Evolutionary conservation across 2,797 vertebrate genomes (phyloP).

Genomic region (Malurus leucopterus): DNA sequence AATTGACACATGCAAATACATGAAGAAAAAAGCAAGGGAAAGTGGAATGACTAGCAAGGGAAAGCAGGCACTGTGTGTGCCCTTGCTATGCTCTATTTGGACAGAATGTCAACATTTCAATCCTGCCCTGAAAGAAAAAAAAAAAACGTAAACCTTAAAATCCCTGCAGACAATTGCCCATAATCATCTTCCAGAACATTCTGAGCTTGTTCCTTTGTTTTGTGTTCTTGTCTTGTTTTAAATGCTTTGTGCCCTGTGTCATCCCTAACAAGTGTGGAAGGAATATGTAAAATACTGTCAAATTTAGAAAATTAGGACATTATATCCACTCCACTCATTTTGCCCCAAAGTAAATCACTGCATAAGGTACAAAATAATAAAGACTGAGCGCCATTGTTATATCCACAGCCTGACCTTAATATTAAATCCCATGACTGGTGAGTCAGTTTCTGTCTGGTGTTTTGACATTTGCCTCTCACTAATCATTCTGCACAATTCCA

Average conservation of each 20-base stretch:
- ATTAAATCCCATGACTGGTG: constrained; percentile 35
- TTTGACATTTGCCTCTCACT: constrained; percentile 51
- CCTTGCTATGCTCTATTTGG: neutral
- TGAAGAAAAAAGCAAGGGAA: neutral
- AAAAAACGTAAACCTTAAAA: neutral
- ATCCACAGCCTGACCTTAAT: constrained; percentile 41
- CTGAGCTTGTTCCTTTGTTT: constrained; percentile 19
- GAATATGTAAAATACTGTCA: neutral
- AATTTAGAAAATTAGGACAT: constrained; percentile 2
- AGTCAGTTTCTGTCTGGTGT: constrained; percentile 59
- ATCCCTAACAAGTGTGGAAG: neutral
- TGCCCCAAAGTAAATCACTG: constrained; percentile 5
- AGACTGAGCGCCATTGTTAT: neutral
- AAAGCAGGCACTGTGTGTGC: neutral
- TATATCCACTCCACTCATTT: neutral
- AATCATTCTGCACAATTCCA: constrained; percentile 44
- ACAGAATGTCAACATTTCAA: neutral
- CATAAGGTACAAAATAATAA: constrained; percentile 21
- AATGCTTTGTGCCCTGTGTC: neutral
- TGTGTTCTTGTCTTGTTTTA: neutral
- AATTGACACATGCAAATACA: neutral
- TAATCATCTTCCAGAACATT: neutral
- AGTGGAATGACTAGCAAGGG: neutral
- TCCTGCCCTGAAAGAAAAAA: neutral
- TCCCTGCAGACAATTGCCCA: neutral